Percentiles rank a stretch among this genome's conserved stretches.
phyloP scores from a whole-genome alignment of 2,888 invertebrate genomes.

The Rhodophaea formosa region DNA sequence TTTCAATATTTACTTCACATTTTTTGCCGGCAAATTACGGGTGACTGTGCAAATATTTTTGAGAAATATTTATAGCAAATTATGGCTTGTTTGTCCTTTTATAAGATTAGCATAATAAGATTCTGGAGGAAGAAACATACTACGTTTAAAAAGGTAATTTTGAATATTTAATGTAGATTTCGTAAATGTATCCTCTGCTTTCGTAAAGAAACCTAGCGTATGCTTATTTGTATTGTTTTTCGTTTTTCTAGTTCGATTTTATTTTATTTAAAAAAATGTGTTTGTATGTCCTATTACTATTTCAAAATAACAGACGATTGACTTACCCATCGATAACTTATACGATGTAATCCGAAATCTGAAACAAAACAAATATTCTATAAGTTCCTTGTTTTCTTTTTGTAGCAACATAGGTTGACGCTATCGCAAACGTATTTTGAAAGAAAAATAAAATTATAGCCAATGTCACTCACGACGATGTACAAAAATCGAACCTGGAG shows the following conservation, averaged over 20 bases:
- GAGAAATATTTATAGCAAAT: neutral
- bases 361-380: neutral
- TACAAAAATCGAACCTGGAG: no score
- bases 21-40: constrained; percentile 17
- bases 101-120: neutral
- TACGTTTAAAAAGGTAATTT: no score
- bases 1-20: constrained; percentile 36
- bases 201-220: no score
- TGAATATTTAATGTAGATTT: no score
- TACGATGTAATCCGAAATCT: neutral
- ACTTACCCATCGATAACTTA: neutral
- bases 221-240: no score
- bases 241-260: neutral
- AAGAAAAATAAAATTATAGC: no score
- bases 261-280: neutral
- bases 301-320: neutral
- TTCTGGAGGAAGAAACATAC: neutral
- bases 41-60: constrained; percentile 11
- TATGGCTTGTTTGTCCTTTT: neutral
- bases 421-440: no score
- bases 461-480: no score
- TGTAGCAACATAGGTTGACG: no score
- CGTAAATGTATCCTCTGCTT: no score
- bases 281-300: neutral
- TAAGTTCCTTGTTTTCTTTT: no score